Evolutionary conservation across 2,797 vertebrate species (phyloP), one percentile per base, ranked within the genome.

Genomic region (Melanotaenia nigrans): DNA sequence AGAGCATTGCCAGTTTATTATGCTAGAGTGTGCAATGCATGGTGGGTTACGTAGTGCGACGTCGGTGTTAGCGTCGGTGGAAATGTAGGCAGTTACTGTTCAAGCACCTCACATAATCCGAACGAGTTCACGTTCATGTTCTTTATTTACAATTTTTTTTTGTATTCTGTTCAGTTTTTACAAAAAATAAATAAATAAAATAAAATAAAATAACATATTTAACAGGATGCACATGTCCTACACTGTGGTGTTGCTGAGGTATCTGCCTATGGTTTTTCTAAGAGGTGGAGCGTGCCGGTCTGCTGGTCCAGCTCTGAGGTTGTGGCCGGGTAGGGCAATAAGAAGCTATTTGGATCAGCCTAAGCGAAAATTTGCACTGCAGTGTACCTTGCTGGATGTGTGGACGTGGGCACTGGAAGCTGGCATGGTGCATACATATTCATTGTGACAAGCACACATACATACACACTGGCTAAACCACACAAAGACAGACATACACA

Each of bases 291-390:
- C 60, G 71, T 82, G 84, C 77, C 89, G 83, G 82, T 82, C 85
- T 85, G 84, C 84, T 66, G 70, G 74, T 85, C 67, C 45, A n/a
- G 62, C 74, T 75, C 67, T 47, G 61, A 73, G 78, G 42, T 79
- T 80, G 88, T 77, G 83, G 77, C 75, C 85, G 85, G 75, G 82
- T 35, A 78, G 73, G 77, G 75, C 75, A 69, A 77, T 67, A 63
- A 68, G 78, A 64, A 55, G 79, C 74, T 92, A 68, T 93, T 93
- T 92, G 83, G 78, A 65, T 92, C 92, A 81, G 89, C 80, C 56
- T 61, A 58, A 49, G 40, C 0, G 1, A 45, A 71, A 71, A 47
- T 77, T 76, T 81, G 79, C 78, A 67, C 78, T 68, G 68, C 66
- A 68, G 68, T 68, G 64, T 60, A 74, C 78, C 61, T 61, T 36